These are phyloP conservation scores for honey bee (Apis mellifera) DNA, from an alignment of 1,140 invertebrate genomes.

Conservation along the genomic window DNA sequence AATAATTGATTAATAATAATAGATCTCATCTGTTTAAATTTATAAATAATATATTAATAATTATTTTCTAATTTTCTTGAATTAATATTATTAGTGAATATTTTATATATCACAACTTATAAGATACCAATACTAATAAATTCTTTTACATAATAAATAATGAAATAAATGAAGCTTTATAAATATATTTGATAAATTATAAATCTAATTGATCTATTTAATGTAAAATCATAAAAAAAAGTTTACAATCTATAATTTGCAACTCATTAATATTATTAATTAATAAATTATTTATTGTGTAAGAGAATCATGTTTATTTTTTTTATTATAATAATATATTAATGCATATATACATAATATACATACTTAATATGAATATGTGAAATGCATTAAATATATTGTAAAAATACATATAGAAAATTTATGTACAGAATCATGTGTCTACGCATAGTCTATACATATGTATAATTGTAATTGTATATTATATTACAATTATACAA, in stretches of 20 bases:
- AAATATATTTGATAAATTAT: too few species aligned
- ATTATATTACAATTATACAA: neutral
- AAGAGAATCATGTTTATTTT: neutral
- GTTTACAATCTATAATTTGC: too few species aligned
- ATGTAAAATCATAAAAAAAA: too few species aligned
- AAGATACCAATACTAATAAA: too few species aligned
- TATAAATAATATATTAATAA: neutral
- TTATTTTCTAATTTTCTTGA: neutral
- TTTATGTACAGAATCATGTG: neutral
- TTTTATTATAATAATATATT: neutral
- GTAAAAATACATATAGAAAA: neutral
- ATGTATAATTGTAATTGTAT: neutral
- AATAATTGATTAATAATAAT: neutral
- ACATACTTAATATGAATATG: neutral
- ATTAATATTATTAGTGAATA: too few species aligned
- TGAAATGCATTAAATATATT: conserved; percentile 1
- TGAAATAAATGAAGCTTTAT: too few species aligned
- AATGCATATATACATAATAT: neutral
- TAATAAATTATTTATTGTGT: too few species aligned
- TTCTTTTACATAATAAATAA: too few species aligned
- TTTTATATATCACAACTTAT: too few species aligned
- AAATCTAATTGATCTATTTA: too few species aligned
- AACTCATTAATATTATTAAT: too few species aligned
- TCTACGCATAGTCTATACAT: neutral
- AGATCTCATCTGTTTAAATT: neutral